Evolutionary conservation across 2,797 vertebrate species (phyloP).

Genomic region (Iguana delicatissima): DNA sequence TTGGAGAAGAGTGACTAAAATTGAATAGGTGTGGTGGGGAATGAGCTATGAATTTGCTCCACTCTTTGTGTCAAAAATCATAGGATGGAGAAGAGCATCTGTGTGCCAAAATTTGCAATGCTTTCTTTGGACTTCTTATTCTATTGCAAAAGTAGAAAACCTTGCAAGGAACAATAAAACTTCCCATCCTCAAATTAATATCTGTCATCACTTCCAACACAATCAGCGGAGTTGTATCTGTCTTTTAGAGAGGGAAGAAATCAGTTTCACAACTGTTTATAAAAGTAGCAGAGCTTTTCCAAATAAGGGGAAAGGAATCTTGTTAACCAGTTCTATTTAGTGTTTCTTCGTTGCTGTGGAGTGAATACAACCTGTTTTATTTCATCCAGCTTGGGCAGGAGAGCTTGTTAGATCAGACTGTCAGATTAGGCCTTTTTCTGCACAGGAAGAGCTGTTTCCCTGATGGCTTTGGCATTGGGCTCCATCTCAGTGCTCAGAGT

Average conservation of each 20-base stretch:
- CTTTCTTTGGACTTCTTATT: slow-evolving; percentile 62
- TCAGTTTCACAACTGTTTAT: slow-evolving; percentile 56
- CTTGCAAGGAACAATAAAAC: slow-evolving; percentile 58
- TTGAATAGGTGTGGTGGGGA: slow-evolving; percentile 57
- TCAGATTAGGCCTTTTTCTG: slow-evolving; percentile 52
- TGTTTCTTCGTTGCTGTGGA: slow-evolving; percentile 43
- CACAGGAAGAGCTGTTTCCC: slow-evolving; percentile 57
- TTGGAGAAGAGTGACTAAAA: slow-evolving; percentile 9
- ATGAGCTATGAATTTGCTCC: slow-evolving; percentile 14
- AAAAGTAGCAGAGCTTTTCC: slow-evolving; percentile 58
- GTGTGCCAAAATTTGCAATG: slow-evolving; percentile 58
- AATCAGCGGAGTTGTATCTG: slow-evolving; percentile 53
- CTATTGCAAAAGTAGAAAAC: slow-evolving; percentile 68
- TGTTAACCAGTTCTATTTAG: slow-evolving; percentile 53
- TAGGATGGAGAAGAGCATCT: slow-evolving; percentile 57
- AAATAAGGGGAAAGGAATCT: slow-evolving; percentile 51
- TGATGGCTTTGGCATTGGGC: slow-evolving; percentile 48
- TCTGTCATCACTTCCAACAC: slow-evolving; percentile 49
- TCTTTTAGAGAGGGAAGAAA: slow-evolving; percentile 61
- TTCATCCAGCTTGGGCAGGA: slow-evolving; percentile 62
- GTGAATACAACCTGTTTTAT: slow-evolving; percentile 29
- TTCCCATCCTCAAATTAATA: slow-evolving; percentile 33
- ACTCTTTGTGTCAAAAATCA: slow-evolving; percentile 54
- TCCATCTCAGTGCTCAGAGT: slow-evolving; percentile 36
- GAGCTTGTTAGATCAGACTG: slow-evolving; percentile 54